Evolutionary conservation across 1,140 invertebrate species (phyloP).

Genomic region (Muscidifurax raptorellus): DNA sequence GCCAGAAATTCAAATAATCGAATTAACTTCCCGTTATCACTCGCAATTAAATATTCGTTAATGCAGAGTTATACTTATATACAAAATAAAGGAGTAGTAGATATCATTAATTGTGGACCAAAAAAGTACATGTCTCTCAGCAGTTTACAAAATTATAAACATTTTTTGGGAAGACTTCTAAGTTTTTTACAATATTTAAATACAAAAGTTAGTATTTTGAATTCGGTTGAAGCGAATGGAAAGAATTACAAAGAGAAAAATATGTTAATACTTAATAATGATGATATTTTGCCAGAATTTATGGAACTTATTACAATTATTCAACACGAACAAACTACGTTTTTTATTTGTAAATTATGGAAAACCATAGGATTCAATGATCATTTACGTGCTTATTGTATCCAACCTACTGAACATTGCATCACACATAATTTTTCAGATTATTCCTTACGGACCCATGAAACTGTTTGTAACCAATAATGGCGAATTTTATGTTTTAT

Average conservation of each 20-base stretch:
- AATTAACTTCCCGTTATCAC: conserved; percentile 9
- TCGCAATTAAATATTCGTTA: conserved; percentile 23
- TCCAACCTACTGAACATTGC: not conserved
- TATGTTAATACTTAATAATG: not conserved
- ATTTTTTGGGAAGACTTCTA: not conserved
- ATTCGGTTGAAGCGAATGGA: not conserved
- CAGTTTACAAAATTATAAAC: not conserved
- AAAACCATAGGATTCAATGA: not conserved
- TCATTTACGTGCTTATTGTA: conserved; percentile 10
- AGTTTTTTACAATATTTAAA: not conserved
- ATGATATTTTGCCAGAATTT: conserved; percentile 3
- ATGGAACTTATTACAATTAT: not conserved
- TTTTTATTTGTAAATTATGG: conserved; percentile 4
- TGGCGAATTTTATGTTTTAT: not conserved
- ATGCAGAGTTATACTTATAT: not conserved
- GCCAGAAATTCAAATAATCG: conserved; percentile 10
- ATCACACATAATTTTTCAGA: not conserved
- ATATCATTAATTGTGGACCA: not conserved
- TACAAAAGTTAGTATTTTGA: not conserved
- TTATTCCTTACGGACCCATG: not conserved
- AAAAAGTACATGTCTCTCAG: not conserved
- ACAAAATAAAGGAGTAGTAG: not conserved
- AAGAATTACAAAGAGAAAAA: not conserved
- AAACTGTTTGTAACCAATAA: not conserved
- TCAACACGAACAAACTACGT: not conserved